phyloP scores from a whole-genome alignment of 2,113 vertebrate species.

The Baryphthengus martii region DNA sequence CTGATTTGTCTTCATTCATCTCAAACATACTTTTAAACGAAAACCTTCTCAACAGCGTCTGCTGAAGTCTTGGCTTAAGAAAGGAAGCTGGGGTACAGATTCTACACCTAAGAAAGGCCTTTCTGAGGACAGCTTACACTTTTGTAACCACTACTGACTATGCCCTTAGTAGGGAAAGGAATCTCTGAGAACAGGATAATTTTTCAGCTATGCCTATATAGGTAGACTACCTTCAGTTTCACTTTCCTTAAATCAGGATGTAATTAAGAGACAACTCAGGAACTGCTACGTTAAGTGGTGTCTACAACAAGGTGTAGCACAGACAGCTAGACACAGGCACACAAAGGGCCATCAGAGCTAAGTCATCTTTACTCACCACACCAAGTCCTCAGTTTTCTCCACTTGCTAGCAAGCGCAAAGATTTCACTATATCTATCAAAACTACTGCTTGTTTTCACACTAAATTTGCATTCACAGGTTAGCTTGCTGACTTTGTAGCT shows the following conservation, averaged over 20 bases:
- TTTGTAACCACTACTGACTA: neutral
- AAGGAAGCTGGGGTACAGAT: neutral
- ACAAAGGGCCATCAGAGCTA: neutral
- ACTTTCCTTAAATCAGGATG: neutral
- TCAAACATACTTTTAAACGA: neutral
- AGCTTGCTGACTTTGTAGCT: neutral
- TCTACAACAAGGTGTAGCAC: neutral
- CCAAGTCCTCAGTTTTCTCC: neutral
- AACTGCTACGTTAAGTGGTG: neutral
- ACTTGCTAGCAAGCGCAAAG: neutral
- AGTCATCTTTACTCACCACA: neutral
- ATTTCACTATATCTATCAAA: neutral
- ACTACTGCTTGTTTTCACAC: neutral
- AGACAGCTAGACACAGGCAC: neutral
- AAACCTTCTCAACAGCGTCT: neutral
- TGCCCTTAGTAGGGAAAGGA: neutral
- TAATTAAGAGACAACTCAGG: neutral
- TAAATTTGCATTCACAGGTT: neutral
- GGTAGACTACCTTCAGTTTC: neutral
- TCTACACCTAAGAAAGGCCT: neutral
- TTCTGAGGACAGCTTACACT: neutral
- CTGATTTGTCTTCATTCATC: neutral
- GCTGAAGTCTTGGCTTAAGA: neutral
- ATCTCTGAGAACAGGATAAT: neutral
- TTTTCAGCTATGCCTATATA: neutral